Percentiles rank a stretch among this genome's conserved stretches.
phyloP scores from a whole-genome alignment of 2,888 invertebrate species.

The Tricholauxania praeusta region DNA sequence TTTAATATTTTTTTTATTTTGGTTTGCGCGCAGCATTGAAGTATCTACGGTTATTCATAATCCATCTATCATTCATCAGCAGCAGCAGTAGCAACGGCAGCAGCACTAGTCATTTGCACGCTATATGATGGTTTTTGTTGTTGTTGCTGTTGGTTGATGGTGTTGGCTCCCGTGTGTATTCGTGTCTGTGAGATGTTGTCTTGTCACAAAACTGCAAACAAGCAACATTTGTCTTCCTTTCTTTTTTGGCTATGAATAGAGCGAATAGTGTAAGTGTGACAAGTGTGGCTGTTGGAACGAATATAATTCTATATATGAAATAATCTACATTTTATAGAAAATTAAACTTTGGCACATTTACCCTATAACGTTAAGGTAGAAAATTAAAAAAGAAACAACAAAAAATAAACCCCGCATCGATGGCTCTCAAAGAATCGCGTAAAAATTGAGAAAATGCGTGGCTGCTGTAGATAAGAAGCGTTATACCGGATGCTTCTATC shows the following conservation, averaged over 20 bases:
- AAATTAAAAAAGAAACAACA: too few relatives aligned
- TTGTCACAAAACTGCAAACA: too few relatives aligned
- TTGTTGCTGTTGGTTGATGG: not conserved
- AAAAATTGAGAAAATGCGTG: slow-evolving; percentile 50
- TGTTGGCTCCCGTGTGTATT: not conserved
- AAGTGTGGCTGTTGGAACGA: too few relatives aligned
- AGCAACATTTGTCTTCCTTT: not conserved
- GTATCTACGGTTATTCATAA: slow-evolving; percentile 41
- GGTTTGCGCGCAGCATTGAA: not conserved
- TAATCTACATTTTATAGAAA: too few relatives aligned
- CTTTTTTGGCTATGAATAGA: too few relatives aligned
- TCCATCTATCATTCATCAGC: slow-evolving; percentile 49
- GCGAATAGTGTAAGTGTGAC: too few relatives aligned
- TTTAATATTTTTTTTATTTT: too few relatives aligned
- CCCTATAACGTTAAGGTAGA: too few relatives aligned
- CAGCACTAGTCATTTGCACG: slow-evolving; percentile 30
- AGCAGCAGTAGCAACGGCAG: slow-evolving; percentile 16
- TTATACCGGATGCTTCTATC: slow-evolving; percentile 9
- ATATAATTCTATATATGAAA: too few relatives aligned
- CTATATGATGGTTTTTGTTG: not conserved
- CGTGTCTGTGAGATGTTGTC: too few relatives aligned
- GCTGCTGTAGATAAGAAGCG: slow-evolving; percentile 52
- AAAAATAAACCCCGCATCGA: slow-evolving; percentile 13
- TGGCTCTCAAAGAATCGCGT: slow-evolving; percentile 18
- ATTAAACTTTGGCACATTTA: too few relatives aligned